These are phyloP conservation scores for Scaptomyza tumidula DNA, from an alignment of 2,888 invertebrate species.

Conservation along the genomic window DNA sequence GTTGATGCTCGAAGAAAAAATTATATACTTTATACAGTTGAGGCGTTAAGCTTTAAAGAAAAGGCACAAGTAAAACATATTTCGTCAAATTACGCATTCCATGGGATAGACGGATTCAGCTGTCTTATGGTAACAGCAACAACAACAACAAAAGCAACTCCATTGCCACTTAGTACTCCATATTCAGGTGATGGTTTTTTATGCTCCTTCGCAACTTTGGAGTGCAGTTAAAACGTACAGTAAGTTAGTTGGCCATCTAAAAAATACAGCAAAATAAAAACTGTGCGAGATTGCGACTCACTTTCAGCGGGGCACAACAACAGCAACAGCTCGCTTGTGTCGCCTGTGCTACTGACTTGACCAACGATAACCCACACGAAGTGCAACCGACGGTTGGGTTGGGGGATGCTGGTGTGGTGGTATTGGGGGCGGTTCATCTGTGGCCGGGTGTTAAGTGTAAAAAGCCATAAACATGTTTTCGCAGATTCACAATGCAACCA, in stretches of 20 bases:
- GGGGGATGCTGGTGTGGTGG: neutral
- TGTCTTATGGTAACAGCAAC: neutral
- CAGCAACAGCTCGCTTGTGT: conserved; percentile 2
- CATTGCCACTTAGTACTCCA: conserved; percentile 13
- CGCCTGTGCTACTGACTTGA: conserved; percentile 34
- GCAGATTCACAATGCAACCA: conserved; percentile 36
- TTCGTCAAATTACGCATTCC: conserved; percentile 1
- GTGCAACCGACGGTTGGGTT: neutral
- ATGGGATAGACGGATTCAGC: neutral
- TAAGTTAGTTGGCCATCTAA: conserved; percentile 37
- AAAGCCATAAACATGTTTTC: conserved; percentile 47
- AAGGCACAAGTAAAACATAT: neutral
- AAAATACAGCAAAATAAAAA: conserved; percentile 6
- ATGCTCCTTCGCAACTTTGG: conserved; percentile 3
- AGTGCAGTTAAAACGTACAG: conserved; percentile 6
- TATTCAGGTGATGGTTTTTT: conserved; percentile 1
- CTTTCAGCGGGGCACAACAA: conserved; percentile 37
- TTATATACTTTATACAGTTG: neutral
- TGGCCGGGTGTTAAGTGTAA: conserved; percentile 44
- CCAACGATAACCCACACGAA: conserved; percentile 44
- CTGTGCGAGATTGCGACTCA: conserved; percentile 12
- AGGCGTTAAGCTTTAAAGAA: neutral
- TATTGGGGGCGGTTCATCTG: conserved; percentile 5
- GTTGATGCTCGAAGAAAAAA: too few species aligned
- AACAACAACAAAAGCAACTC: neutral